Percentiles rank a stretch among this genome's conserved stretches.
Conservation (phyloP, 2,113 vertebrate species). For the Agelaius tricolor region DNA sequence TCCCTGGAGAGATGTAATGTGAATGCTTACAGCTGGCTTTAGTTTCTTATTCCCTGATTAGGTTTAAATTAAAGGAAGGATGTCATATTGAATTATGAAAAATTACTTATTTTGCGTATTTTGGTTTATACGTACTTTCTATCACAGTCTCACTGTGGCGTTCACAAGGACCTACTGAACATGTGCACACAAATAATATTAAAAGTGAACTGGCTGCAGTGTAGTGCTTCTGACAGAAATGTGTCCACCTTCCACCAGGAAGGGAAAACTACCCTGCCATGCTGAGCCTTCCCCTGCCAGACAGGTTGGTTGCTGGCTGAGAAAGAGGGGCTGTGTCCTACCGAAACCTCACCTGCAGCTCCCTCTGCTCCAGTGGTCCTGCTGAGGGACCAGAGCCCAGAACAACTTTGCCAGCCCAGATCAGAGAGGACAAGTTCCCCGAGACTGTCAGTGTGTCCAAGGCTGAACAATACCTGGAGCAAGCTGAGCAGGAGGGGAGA, state of each 20-base stretch:
- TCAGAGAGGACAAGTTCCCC: not conserved
- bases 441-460: accelerated
- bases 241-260: not conserved
- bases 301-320: too few relatives aligned
- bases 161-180: not conserved
- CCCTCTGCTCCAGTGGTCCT: not conserved
- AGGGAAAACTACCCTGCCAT: accelerated
- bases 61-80: slow-evolving; percentile 63
- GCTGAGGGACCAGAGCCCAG: not conserved
- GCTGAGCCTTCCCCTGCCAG: not conserved
- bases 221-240: not conserved
- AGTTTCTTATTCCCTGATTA: slow-evolving; percentile 71
- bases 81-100: slow-evolving; percentile 63
- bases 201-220: not conserved
- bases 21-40: slow-evolving; percentile 65
- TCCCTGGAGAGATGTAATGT: slow-evolving; percentile 54
- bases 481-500: not conserved
- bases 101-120: slow-evolving; percentile 29
- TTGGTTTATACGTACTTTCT: slow-evolving; percentile 12
- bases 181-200: not conserved
- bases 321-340: not conserved
- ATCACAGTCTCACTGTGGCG: not conserved
- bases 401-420: accelerated
- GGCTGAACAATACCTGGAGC: not conserved
- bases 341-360: not conserved